Evolutionary conservation across 1,140 invertebrate genomes (phyloP).

Genomic region (Drosophila cardini): DNA sequence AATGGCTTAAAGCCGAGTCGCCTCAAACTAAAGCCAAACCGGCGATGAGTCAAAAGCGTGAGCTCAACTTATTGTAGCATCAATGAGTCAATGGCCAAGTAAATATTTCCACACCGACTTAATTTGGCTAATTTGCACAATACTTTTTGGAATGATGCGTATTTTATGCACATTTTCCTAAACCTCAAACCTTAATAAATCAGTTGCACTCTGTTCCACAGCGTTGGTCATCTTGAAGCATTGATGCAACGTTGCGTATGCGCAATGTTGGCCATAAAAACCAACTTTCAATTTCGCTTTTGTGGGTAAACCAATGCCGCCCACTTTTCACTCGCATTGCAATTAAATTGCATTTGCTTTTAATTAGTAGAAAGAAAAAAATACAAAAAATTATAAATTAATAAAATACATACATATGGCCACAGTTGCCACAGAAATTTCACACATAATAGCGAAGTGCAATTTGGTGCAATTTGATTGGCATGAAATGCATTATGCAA

Average conservation of each 20-base stretch:
- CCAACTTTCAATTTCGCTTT: slow-evolving; percentile 51
- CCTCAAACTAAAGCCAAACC: neutral
- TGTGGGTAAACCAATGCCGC: slow-evolving; percentile 22
- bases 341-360: slow-evolving; percentile 62
- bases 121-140: slow-evolving; percentile 25
- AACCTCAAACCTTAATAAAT: slow-evolving; percentile 46
- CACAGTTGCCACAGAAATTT: slow-evolving; percentile 32
- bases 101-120: neutral
- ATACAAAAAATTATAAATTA: neutral
- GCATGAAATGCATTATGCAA: slow-evolving; percentile 63
- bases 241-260: slow-evolving; percentile 34
- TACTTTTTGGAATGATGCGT: slow-evolving; percentile 52
- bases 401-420: too few species aligned
- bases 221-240: slow-evolving; percentile 9
- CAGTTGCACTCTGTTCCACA: slow-evolving; percentile 53
- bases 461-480: slow-evolving; percentile 71
- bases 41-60: slow-evolving; percentile 58
- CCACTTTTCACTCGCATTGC: slow-evolving; percentile 58
- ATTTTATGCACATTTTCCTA: slow-evolving; percentile 30
- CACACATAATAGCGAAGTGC: slow-evolving; percentile 66
- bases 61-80: slow-evolving; percentile 51
- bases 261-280: slow-evolving; percentile 22
- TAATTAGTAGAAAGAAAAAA: slow-evolving; percentile 46
- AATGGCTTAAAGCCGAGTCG: slow-evolving; percentile 27
- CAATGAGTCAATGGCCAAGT: slow-evolving; percentile 66